Percentiles rank a stretch among this genome's conserved stretches.
These are phyloP conservation scores for Drosophila paucipuncta DNA, from an alignment of 2,888 invertebrate species.

Conservation along the genomic window DNA sequence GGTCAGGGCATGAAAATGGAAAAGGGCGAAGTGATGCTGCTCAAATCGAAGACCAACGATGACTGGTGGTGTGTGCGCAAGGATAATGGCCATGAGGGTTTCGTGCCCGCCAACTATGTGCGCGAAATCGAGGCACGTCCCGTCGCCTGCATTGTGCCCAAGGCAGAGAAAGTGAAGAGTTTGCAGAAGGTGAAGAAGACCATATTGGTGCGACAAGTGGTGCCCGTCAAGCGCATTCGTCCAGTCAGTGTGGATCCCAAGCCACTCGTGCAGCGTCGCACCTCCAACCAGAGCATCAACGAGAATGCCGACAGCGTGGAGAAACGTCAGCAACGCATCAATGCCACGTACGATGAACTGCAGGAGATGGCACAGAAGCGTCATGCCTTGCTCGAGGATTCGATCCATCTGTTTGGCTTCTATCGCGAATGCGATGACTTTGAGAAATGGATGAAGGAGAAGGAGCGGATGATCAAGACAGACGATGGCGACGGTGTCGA, in stretches of 20 bases:
- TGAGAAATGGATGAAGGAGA: conserved; percentile 98
- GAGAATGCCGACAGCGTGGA: conserved; percentile 92
- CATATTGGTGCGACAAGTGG: conserved; percentile 93
- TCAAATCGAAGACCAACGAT: conserved; percentile 97
- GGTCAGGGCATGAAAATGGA: conserved; percentile 96
- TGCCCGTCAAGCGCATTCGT: conserved; percentile 90
- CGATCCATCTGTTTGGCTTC: conserved; percentile 96
- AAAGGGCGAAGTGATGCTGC: conserved; percentile 95
- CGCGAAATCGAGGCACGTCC: conserved; percentile 95
- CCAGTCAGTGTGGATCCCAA: conserved; percentile 84
- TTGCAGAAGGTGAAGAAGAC: conserved; percentile 96
- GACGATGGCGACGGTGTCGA: conserved; percentile 96
- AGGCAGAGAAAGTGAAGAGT: conserved; percentile 93
- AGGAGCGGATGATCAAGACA: conserved; percentile 93
- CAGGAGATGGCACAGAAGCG: conserved; percentile 92
- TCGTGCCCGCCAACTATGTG: conserved; percentile 99
- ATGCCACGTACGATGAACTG: conserved; percentile 92
- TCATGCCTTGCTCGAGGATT: conserved; percentile 94
- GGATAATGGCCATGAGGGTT: conserved; percentile 96
- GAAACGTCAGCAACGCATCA: conserved; percentile 92
- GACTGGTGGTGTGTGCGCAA: conserved; percentile 99
- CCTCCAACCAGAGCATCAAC: conserved; percentile 85
- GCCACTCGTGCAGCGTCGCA: conserved; percentile 85
- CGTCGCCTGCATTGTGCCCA: conserved; percentile 92
- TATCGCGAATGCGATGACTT: conserved; percentile 99